Evolutionary conservation across 2,888 invertebrate species (phyloP).

Genomic region (Agonopterix alstromeriana): DNA sequence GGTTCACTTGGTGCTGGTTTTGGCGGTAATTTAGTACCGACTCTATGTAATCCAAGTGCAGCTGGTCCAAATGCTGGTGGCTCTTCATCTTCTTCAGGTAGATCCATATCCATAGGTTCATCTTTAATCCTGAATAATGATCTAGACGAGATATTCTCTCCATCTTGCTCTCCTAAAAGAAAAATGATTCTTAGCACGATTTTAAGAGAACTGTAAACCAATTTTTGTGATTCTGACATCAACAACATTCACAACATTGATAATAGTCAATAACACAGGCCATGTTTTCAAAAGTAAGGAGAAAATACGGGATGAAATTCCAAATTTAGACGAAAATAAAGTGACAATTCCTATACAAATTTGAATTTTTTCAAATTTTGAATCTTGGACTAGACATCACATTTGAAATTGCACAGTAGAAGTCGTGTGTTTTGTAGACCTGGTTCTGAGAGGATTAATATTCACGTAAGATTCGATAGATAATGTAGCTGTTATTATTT

Average conservation of each 20-base stretch:
- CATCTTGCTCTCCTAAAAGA: slow-evolving; percentile 46
- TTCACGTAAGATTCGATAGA: neutral
- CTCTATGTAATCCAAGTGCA: slow-evolving; percentile 87
- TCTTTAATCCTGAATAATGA: slow-evolving; percentile 64
- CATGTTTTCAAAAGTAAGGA: neutral
- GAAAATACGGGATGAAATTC: slow-evolving; percentile 15
- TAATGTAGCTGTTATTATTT: neutral
- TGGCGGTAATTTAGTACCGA: slow-evolving; percentile 85
- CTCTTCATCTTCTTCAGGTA: slow-evolving; percentile 81
- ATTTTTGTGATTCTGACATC: too few relatives aligned
- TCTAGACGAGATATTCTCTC: slow-evolving; percentile 37
- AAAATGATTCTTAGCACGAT: neutral
- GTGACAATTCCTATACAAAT: slow-evolving; percentile 59
- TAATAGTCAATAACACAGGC: neutral
- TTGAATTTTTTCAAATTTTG: slow-evolving; percentile 77
- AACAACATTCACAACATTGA: too few relatives aligned
- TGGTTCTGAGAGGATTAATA: neutral
- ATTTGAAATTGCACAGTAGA: slow-evolving; percentile 24
- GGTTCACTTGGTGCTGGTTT: slow-evolving; percentile 84
- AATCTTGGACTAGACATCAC: slow-evolving; percentile 45
- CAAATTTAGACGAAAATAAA: slow-evolving; percentile 33
- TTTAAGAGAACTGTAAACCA: too few relatives aligned
- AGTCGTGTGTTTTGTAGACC: neutral
- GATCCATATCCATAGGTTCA: slow-evolving; percentile 79
- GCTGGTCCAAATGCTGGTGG: slow-evolving; percentile 87